Base-by-base conservation (phyloP, 1,140 invertebrate genomes). In the Seison nebaliae region DNA sequence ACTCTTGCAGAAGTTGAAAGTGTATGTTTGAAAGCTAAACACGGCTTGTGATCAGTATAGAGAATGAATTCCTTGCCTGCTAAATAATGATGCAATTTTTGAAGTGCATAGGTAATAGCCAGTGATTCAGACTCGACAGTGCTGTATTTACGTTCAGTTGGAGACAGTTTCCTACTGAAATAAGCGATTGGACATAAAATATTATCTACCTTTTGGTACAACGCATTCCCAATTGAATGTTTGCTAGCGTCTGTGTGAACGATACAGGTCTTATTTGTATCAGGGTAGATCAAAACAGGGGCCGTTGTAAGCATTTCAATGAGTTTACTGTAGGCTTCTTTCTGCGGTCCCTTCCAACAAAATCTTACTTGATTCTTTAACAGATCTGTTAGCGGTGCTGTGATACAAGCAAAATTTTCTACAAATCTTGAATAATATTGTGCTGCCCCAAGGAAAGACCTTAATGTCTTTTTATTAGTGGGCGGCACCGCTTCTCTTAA, bases 91-190 rank as follows among this genome's bases (percentile, higher is more conserved):
- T 54, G 30, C 39, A 65, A 65, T 21, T 63, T 48, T 28, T 57
- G 41, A 2, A 65, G 45, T 0, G 51, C 52, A 52, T 51, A 51
- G 4, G 66, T 46, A 7, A 67, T 53, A 3, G 60, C 63, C 12
- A 68, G 43, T 28, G 62, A 47, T 54, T 68, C 62, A 42, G 57
- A 43, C 45, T 67, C 60, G 1, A 53, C 58, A 6, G 48, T 47
- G 2, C 42, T 44, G 38, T 59, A 65, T 18, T 62, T 60, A 24
- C 36, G 36, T 47, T 69, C 64, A 2, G 55, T 43, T 1, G 29
- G 19, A 3, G 38, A 49, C 4, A 66, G 36, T 2, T 48, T 41
- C 3, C 24, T 8, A 26, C 24, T 26, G 9, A 12, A 8, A 26
- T 26, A 26, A 26, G 9, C 12, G 6, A 26, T 26, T n/a, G n/a